Base-by-base conservation (phyloP, 2,113 vertebrate species). In the Stegostoma tigrinum region DNA sequence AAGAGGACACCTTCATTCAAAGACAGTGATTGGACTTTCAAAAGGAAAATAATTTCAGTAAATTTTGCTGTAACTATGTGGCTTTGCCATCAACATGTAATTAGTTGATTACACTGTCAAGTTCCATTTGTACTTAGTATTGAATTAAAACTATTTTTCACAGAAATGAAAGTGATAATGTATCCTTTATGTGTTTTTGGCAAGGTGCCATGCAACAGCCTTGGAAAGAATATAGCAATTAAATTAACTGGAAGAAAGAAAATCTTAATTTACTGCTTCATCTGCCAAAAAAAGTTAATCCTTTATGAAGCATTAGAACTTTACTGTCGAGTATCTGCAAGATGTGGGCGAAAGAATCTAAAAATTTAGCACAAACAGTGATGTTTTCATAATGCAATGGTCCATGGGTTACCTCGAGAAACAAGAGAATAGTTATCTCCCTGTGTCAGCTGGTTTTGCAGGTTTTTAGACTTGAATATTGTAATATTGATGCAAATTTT, bases 131-230 rank as follows among this genome's bases (percentile, higher is more conserved):
- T 64, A n/a, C 87, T 91, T 91, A 19, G 87, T 91, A 64, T 2
- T 17, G 34, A 91, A 91, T 91, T 91, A 91, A 55, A 83, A 91
- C 64, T 91, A 91, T 91, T 91, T 91, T 91, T 91, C 55, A 91
- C 55, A 15, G 55, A 91, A 91, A 91, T 91, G 34, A 91, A 64
- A 64, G 87, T n/a, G 87, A 91, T 64, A 91, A 91, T 55, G 55
- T 91, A 17, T 21, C 80, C 80, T 83, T 83, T 21, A 21, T 83
- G 80, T 45, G 80, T 83, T 42, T 83, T 45, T 83, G 80, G 80
- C 55, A 91, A 91, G 0, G 55, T 61, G 55, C 52, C 55, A 61
- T 30, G 19, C 8, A 17, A 15, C 87, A 64, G 55, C 87, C 55
- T 64, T n/a, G 55, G 14, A 91, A 91, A 64, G 3, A n/a, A n/a